phyloP scores from a whole-genome alignment of 2,888 invertebrate genomes.

The Platerodrilus igneus region DNA sequence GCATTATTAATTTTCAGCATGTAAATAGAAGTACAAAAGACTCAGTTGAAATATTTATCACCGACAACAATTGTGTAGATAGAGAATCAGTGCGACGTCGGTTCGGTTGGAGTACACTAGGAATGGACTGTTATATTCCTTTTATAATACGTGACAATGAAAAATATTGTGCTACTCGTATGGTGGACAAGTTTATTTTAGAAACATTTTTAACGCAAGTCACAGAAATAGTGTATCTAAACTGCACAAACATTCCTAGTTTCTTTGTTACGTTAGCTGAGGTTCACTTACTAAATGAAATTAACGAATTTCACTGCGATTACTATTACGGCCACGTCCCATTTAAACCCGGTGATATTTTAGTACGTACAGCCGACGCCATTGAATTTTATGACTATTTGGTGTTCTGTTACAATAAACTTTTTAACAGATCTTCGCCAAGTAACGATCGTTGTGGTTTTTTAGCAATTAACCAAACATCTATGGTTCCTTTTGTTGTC shows the following conservation, averaged over 20 bases:
- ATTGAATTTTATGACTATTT: slow-evolving; percentile 87
- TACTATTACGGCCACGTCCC: slow-evolving; percentile 82
- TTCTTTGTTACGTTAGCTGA: slow-evolving; percentile 91
- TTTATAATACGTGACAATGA: slow-evolving; percentile 80
- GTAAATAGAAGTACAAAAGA: no score
- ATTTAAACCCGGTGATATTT: slow-evolving; percentile 84
- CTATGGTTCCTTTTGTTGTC: slow-evolving; percentile 88
- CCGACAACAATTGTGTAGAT: slow-evolving; percentile 47
- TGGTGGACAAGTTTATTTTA: slow-evolving; percentile 86
- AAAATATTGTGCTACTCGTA: slow-evolving; percentile 88
- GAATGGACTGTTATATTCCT: slow-evolving; percentile 81
- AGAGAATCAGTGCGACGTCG: slow-evolving; percentile 75
- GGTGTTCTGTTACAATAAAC: slow-evolving; percentile 82
- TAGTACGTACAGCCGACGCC: slow-evolving; percentile 83
- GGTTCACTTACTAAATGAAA: slow-evolving; percentile 84
- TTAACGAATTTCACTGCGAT: slow-evolving; percentile 89
- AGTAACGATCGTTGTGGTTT: slow-evolving; percentile 81
- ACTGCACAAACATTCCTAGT: slow-evolving; percentile 86
- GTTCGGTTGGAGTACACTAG: slow-evolving; percentile 89
- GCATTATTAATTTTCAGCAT: no score
- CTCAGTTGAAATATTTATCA: no score
- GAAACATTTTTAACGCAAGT: slow-evolving; percentile 85
- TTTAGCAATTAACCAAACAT: slow-evolving; percentile 87
- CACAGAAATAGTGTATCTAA: slow-evolving; percentile 85
- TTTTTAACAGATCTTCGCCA: slow-evolving; percentile 66